These are phyloP conservation scores for Lepidocolaptes lacrymiger DNA, from an alignment of 2,797 vertebrate species.

Conservation along the genomic window DNA sequence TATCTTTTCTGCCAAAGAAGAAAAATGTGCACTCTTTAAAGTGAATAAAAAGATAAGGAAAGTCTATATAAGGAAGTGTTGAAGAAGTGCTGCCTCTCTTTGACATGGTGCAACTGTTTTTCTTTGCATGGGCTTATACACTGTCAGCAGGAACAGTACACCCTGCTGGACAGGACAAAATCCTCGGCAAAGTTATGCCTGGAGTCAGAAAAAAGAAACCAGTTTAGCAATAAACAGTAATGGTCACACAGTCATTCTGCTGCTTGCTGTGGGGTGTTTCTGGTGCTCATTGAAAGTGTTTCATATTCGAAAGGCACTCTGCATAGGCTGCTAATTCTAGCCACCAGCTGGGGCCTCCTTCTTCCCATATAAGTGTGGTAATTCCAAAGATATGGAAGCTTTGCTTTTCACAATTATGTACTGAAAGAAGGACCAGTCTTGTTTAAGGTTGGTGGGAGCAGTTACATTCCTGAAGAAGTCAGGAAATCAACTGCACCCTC, in stretches of 20 bases:
- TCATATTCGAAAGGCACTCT: background rate
- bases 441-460: background rate
- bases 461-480: background rate
- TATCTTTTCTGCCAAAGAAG: background rate
- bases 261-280: background rate
- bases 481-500: background rate
- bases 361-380: background rate
- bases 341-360: background rate
- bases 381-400: background rate
- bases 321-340: background rate
- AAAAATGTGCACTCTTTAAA: background rate
- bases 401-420: background rate
- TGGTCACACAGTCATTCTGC: background rate
- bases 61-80: background rate
- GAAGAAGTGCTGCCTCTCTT: background rate
- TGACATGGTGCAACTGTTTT: background rate
- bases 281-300: background rate
- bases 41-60: background rate
- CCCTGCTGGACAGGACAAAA: background rate
- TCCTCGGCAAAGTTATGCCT: background rate
- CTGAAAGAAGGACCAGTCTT: background rate
- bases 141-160: background rate
- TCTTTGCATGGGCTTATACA: background rate
- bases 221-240: background rate
- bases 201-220: background rate